These are phyloP conservation scores for Julus scandinavius DNA, from an alignment of 2,888 invertebrate genomes.

Conservation along the genomic window DNA sequence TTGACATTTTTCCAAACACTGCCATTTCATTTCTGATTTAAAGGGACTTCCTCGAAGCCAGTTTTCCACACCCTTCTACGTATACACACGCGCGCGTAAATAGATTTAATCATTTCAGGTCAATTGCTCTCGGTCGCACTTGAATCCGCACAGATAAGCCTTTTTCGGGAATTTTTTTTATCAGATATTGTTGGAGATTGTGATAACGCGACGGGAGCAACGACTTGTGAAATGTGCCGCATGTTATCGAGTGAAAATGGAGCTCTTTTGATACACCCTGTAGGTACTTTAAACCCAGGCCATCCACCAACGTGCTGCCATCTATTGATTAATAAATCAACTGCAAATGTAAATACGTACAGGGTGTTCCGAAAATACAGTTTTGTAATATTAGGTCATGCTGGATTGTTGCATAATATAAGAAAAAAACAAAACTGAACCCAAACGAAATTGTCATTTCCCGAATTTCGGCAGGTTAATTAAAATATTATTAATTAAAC, in stretches of 20 bases:
- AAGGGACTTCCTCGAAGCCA: not conserved
- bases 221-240: not conserved
- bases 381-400: too few species aligned
- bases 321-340: not conserved
- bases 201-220: not conserved
- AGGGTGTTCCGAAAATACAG: not conserved
- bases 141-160: not conserved
- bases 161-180: not conserved
- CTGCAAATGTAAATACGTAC: not conserved
- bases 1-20: not conserved
- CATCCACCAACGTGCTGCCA: not conserved
- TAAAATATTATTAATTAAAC: too few species aligned
- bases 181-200: not conserved
- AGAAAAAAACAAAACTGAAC: too few species aligned
- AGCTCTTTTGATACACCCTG: not conserved
- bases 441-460: too few species aligned
- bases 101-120: not conserved
- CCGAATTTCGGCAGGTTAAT: too few species aligned
- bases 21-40: not conserved
- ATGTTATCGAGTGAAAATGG: not conserved
- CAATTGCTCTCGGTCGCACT: constrained; percentile 13
- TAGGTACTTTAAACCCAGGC: not conserved
- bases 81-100: constrained; percentile 15
- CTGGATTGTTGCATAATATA: too few species aligned
- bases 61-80: not conserved